A percentile compares a stretch with the other conserved stretches of the same genome.
Conservation (phyloP, 2,888 invertebrate genomes). For the Colostygia pectinataria region DNA sequence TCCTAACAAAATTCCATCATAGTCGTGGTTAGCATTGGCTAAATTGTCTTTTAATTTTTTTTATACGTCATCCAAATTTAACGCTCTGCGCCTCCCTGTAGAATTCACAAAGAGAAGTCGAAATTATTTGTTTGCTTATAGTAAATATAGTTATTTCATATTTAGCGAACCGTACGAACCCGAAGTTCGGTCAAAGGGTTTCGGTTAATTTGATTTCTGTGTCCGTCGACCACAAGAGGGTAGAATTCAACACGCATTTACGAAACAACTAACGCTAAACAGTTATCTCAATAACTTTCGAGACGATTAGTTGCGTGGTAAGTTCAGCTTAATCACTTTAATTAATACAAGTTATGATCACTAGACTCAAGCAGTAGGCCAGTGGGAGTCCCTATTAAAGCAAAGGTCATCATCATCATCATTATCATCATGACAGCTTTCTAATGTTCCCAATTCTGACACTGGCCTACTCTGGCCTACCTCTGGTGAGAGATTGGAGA, state of each 20-base stretch:
- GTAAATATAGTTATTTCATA: slow-evolving; percentile 49
- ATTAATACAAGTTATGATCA: slow-evolving; percentile 15
- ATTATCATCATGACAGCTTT: too few species aligned
- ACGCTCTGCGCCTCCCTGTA: too few species aligned
- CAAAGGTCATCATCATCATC: too few species aligned
- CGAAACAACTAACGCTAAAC: slow-evolving; percentile 40
- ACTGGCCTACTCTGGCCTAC: too few species aligned
- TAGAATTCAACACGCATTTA: slow-evolving; percentile 47
- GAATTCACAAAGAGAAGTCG: too few species aligned
- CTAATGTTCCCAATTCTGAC: too few species aligned
- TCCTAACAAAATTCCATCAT: too few species aligned
- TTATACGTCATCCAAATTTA: too few species aligned
- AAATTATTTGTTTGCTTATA: too few species aligned
- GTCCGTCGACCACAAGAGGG: slow-evolving; percentile 57
- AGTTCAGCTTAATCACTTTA: slow-evolving; percentile 20
- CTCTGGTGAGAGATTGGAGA: too few species aligned
- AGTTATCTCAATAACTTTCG: slow-evolving; percentile 27
- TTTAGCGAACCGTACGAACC: slow-evolving; percentile 53
- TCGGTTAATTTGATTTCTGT: slow-evolving; percentile 66
- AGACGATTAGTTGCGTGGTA: slow-evolving; percentile 28
- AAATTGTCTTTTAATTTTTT: too few species aligned
- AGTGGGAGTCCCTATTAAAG: background rate
- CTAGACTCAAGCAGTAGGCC: background rate
- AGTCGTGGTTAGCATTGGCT: too few species aligned
- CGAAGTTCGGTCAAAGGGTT: slow-evolving; percentile 61